phyloP scores from a whole-genome alignment of 1,140 invertebrate species.

The Eumaeus atala region DNA sequence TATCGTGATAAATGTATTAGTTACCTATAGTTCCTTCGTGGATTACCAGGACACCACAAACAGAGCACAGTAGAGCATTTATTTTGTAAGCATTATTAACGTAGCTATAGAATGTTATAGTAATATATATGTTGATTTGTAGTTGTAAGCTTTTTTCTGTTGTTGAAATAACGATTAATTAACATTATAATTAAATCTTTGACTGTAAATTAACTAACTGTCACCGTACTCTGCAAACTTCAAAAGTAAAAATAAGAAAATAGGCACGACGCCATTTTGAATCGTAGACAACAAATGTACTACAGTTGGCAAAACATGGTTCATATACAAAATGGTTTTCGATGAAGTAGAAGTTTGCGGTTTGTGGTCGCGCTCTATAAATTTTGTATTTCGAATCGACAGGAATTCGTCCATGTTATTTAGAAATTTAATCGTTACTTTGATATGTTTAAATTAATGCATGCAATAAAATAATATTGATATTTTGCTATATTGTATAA shows the following conservation, averaged over 20 bases:
- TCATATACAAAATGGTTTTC: not conserved
- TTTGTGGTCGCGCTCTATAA: too few species aligned
- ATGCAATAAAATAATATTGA: slow-evolving; percentile 67
- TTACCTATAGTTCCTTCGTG: not conserved
- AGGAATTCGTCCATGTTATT: slow-evolving; percentile 58
- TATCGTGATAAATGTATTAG: slow-evolving; percentile 3
- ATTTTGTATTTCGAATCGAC: slow-evolving; percentile 21
- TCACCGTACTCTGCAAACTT: slow-evolving; percentile 12
- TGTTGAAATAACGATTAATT: slow-evolving; percentile 46
- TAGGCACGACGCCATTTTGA: too few species aligned
- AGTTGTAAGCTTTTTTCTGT: slow-evolving; percentile 57
- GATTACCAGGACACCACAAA: slow-evolving; percentile 8
- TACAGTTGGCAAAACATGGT: not conserved
- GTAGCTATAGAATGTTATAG: slow-evolving; percentile 63
- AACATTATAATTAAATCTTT: slow-evolving; percentile 20
- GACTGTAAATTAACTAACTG: slow-evolving; percentile 32
- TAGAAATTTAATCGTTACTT: slow-evolving; percentile 56
- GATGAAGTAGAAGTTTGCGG: not conserved
- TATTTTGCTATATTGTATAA: slow-evolving; percentile 61
- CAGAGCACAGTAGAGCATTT: slow-evolving; percentile 60
- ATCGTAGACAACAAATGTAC: too few species aligned
- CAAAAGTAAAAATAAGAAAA: too few species aligned
- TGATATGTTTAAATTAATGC: slow-evolving; percentile 47
- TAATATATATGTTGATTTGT: slow-evolving; percentile 73
- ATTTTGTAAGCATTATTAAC: slow-evolving; percentile 59